Base-by-base conservation (phyloP, 2,888 invertebrate genomes). In the Lithophane ornitopus region DNA sequence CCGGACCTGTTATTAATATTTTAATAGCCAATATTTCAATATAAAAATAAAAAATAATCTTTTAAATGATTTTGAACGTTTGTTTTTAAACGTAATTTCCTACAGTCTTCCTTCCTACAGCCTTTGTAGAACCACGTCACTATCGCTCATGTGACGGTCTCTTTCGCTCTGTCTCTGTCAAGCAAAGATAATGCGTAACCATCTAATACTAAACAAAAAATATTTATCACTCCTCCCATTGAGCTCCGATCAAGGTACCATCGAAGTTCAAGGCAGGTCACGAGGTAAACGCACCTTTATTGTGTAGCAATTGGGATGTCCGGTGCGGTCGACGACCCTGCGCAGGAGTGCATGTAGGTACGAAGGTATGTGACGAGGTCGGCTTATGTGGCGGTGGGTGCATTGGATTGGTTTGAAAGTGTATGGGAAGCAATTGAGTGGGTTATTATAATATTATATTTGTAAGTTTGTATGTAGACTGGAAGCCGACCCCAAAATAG, bases 281-380 rank as follows among this genome's bases (percentile, higher is more conserved):
- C 77, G 93, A 93, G 92, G 93, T 93, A 92, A 94, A 92, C 92
- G 95, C 94, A 95, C 95, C 95, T 95, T 94, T 94, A 95, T 94
- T 94, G 92, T 80, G 61, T 82, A 84, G 79, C 92, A 93, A 95
- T 94, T 95, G 94, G 92, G 86, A 86, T 91, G 91, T 95, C 95
- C 94, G 91, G 86, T 76, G 87, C 87, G 94, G 94, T 93, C 92
- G 79, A 70, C 89, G 94, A 94, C 91, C 94, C 79, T 70, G 81
- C 67, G 56, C 80, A 76, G 83, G 85, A 74, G 85, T 79, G 77
- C 80, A 80, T 84, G 65, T 34, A 34, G 34, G 34, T 62, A 87
- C 87, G 82, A 87, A 91, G 91, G 90, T 90, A 87, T 86, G 71
- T 74, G 81, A 78, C 79, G 80, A 77, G 76, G 80, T 81, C 78